Evolutionary conservation across 2,797 vertebrate genomes (phyloP).

Genomic region (Poecilia velifera): DNA sequence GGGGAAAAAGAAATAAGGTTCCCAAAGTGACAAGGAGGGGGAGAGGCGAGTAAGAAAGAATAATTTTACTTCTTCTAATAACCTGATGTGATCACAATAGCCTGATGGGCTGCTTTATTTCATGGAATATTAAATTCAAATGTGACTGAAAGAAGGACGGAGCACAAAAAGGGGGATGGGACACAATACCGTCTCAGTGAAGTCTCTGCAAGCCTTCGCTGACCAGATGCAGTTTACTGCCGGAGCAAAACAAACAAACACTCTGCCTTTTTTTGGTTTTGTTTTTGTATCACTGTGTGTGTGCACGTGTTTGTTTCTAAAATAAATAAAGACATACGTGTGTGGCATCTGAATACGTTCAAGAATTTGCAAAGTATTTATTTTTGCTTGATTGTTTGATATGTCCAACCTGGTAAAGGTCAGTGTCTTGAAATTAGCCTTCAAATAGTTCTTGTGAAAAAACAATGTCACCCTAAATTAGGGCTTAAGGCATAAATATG

Average conservation of each 20-base stretch:
- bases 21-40: slow-evolving; percentile 66
- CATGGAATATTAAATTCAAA: slow-evolving; percentile 99
- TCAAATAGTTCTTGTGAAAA: not conserved
- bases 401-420: not conserved
- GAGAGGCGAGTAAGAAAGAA: slow-evolving; percentile 80
- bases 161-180: slow-evolving; percentile 66
- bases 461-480: not conserved
- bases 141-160: slow-evolving; percentile 91
- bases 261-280: slow-evolving; percentile 26
- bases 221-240: slow-evolving; percentile 36
- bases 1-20: slow-evolving; percentile 39
- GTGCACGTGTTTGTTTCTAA: not conserved
- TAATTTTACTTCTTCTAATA: slow-evolving; percentile 97
- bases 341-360: not conserved
- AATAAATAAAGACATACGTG: not conserved
- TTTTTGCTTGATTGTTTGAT: not conserved
- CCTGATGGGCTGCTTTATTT: slow-evolving; percentile 90
- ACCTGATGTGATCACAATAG: slow-evolving; percentile 96
- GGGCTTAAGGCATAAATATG: not conserved
- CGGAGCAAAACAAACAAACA: slow-evolving; percentile 66
- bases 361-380: not conserved
- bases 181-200: slow-evolving; percentile 38
- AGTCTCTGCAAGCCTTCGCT: slow-evolving; percentile 40
- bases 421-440: not conserved
- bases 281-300: not conserved